These are phyloP conservation scores for Erinaceus europaeus DNA, from an alignment of 2,113 vertebrate species.

Conservation along the genomic window DNA sequence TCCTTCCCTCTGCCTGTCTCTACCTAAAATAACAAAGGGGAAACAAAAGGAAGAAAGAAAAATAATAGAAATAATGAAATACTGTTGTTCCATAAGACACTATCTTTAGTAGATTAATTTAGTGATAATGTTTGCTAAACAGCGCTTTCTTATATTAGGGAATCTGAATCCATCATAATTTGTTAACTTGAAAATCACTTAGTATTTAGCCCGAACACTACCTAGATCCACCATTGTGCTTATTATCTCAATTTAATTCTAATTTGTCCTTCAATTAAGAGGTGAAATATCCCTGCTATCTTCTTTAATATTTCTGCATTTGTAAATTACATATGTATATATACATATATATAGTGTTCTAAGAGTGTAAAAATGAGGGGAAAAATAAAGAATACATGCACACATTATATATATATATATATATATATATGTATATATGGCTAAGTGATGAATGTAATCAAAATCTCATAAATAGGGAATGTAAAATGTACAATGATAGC, in stretches of 20 bases:
- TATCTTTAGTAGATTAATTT: background rate
- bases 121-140: background rate
- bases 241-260: background rate
- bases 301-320: background rate
- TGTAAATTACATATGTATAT: no score
- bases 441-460: rapidly evolving
- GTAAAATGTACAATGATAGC: rapidly evolving
- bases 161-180: background rate
- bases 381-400: no score
- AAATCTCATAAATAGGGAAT: background rate
- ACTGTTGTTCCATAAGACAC: no score
- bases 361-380: no score
- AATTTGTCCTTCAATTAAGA: background rate
- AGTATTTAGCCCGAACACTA: background rate
- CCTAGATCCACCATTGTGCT: background rate
- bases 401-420: no score
- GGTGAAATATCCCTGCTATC: background rate
- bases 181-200: background rate
- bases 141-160: background rate
- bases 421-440: no score
- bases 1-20: no score
- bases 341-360: no score
- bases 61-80: no score
- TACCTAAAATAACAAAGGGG: no score
- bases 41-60: no score